Percentiles rank a stretch among this genome's conserved stretches.
phyloP scores from a whole-genome alignment of 2,797 vertebrate genomes.

The Fringilla coelebs region DNA sequence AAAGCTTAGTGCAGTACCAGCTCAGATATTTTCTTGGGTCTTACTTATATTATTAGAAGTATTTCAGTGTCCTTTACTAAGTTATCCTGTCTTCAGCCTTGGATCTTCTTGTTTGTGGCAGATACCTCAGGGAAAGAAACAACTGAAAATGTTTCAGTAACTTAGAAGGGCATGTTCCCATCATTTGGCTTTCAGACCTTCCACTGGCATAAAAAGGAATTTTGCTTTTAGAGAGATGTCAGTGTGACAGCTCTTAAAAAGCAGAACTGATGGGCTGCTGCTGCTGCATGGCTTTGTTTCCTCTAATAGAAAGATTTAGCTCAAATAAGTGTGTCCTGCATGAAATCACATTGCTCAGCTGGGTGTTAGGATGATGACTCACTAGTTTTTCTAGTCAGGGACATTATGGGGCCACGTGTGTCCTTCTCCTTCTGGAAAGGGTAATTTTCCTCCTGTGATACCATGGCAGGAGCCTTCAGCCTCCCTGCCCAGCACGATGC shows the following conservation, averaged over 20 bases:
- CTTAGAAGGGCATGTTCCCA: neutral
- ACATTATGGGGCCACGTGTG: neutral
- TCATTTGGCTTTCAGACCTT: slow-evolving; percentile 13
- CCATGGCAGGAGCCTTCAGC: rapidly evolving
- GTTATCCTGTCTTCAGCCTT: neutral
- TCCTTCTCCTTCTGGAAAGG: neutral
- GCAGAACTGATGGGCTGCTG: neutral
- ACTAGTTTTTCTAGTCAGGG: neutral
- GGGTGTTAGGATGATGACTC: neutral
- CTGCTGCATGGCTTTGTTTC: neutral
- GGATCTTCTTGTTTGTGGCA: neutral
- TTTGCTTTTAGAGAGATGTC: neutral
- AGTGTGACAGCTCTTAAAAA: neutral
- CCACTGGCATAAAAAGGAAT: neutral
- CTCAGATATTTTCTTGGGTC: neutral
- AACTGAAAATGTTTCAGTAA: neutral
- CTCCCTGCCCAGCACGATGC: rapidly evolving
- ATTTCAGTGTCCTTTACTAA: neutral
- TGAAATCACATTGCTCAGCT: neutral
- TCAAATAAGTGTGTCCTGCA: neutral
- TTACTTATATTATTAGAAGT: neutral
- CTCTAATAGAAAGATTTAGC: neutral
- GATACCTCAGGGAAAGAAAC: neutral
- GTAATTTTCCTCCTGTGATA: neutral
- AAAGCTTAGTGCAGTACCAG: neutral